A percentile compares a stretch with the other conserved stretches of the same genome.
Conservation (phyloP, 53 echinoderm and acorn worm genomes). For the Mesocentrotus franciscanus region DNA sequence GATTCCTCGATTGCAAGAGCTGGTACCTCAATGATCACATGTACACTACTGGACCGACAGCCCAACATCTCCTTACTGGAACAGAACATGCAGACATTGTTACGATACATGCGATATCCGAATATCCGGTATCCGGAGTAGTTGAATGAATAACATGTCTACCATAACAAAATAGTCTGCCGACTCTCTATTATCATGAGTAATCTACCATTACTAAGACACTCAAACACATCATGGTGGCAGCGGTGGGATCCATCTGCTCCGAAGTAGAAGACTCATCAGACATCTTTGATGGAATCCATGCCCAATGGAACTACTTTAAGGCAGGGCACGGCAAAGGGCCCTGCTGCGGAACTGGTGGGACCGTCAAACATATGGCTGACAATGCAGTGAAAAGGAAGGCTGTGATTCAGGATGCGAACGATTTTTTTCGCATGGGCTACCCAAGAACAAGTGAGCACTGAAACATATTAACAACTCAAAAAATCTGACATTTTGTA, state of each 20-base stretch:
- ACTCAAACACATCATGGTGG: too few species aligned
- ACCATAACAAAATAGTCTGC: too few species aligned
- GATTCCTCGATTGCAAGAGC: neutral
- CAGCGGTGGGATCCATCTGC: too few species aligned
- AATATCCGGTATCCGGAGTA: too few species aligned
- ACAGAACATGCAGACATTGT: constrained; percentile 67
- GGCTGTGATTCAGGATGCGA: constrained; percentile 69
- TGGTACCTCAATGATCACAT: neutral
- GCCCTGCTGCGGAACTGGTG: constrained; percentile 72
- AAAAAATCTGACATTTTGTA: too few species aligned
- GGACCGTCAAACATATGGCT: constrained; percentile 68
- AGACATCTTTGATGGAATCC: neutral
- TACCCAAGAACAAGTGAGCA: constrained; percentile 26
- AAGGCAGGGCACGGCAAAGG: constrained; percentile 74
- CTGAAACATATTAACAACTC: too few species aligned
- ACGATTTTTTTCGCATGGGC: constrained; percentile 72
- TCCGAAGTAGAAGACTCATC: too few species aligned
- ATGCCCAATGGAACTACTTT: constrained; percentile 73
- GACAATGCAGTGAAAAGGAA: constrained; percentile 69
- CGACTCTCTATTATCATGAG: too few species aligned
- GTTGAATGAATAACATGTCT: too few species aligned
- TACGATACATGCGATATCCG: too few species aligned
- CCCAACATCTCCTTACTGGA: constrained; percentile 70
- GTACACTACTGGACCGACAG: constrained; percentile 80
- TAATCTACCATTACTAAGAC: too few species aligned